Evolutionary conservation across 2,888 invertebrate species (phyloP).

Genomic region (Lathronympha strigana): DNA sequence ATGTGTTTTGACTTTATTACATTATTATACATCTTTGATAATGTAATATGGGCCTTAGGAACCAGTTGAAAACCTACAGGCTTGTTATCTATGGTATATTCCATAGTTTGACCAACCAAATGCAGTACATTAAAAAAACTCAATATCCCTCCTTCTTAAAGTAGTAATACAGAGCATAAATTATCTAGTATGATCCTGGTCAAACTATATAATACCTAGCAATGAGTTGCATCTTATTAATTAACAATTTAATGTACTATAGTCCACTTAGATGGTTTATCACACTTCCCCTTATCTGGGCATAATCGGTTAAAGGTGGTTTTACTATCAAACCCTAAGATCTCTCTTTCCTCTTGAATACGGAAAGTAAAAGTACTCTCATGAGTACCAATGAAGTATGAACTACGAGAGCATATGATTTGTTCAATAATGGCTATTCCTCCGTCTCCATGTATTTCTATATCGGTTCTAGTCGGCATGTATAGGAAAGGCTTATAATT

Average conservation of each 20-base stretch:
- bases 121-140: no score
- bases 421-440: slow-evolving; percentile 97
- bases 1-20: no score
- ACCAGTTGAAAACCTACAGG: no score
- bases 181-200: no score
- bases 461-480: slow-evolving; percentile 74
- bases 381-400: slow-evolving; percentile 94
- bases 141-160: no score
- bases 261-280: slow-evolving; percentile 31
- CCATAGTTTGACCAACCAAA: no score
- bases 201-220: no score
- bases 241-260: slow-evolving; percentile 19
- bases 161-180: no score
- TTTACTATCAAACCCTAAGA: slow-evolving; percentile 90
- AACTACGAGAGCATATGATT: slow-evolving; percentile 95
- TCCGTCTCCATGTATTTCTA: slow-evolving; percentile 88
- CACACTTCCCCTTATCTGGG: slow-evolving; percentile 30
- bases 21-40: no score
- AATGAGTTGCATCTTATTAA: background rate
- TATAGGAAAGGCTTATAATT: slow-evolving; percentile 65
- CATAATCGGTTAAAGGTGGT: slow-evolving; percentile 36
- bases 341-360: slow-evolving; percentile 98
- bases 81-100: no score
- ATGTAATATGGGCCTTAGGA: no score
- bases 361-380: slow-evolving; percentile 98